These are phyloP conservation scores for Semnopithecus entellus DNA, from an alignment of 2,113 vertebrate species.

Conservation along the genomic window DNA sequence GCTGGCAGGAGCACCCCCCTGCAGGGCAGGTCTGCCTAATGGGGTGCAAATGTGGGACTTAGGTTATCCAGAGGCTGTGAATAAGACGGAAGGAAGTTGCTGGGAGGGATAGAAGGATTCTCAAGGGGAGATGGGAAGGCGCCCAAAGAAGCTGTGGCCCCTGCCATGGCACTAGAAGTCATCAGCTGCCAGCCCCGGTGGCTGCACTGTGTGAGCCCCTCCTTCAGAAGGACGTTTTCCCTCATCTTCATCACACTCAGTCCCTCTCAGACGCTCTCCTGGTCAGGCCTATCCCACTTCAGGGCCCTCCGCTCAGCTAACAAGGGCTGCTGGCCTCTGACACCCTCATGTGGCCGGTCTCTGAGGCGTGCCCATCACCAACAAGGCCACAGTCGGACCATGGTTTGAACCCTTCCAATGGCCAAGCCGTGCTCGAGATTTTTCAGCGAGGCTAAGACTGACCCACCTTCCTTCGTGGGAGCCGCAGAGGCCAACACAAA, in stretches of 20 bases:
- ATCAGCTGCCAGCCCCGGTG: accelerated
- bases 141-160: neutral
- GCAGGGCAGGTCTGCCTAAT: neutral
- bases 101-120: neutral
- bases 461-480: slow-evolving; percentile 90
- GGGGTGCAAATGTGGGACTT: neutral
- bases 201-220: neutral
- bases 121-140: neutral
- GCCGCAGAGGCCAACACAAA: slow-evolving; percentile 92
- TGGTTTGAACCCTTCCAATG: neutral
- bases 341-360: too few relatives aligned
- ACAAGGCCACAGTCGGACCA: neutral
- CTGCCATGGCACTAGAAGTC: neutral
- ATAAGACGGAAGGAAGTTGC: neutral
- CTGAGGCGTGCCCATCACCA: neutral
- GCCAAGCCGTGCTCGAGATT: accelerated
- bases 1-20: neutral
- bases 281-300: neutral
- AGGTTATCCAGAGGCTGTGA: neutral
- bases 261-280: neutral
- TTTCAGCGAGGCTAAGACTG: neutral
- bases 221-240: neutral
- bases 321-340: neutral
- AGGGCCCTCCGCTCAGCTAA: neutral
- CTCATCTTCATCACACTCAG: too few relatives aligned